Conservation (phyloP, 2,113 vertebrate species). For the Myocastor coypus region DNA sequence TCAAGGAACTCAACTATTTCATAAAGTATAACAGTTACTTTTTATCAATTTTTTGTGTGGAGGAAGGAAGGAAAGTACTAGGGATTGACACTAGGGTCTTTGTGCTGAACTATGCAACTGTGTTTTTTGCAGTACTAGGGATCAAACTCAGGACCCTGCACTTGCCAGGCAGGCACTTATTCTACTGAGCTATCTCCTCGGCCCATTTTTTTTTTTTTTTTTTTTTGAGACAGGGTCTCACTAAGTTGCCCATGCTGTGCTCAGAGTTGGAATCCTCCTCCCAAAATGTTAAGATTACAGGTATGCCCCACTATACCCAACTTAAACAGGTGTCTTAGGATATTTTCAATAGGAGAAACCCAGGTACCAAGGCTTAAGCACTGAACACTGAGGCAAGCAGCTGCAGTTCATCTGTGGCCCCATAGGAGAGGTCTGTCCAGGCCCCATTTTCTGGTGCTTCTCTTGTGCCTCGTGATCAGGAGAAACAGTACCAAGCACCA, state of each 20-base stretch:
- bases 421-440: not conserved
- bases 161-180: no score
- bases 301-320: not conserved
- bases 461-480: not conserved
- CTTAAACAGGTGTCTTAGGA: not conserved
- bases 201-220: no score
- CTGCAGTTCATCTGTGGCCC: not conserved
- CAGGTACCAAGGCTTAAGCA: not conserved
- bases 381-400: not conserved
- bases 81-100: not conserved
- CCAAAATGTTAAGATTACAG: not conserved
- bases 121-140: not conserved
- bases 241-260: not conserved
- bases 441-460: not conserved
- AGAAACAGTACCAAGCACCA: slow-evolving; percentile 27
- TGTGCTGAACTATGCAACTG: not conserved
- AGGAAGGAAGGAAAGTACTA: not conserved
- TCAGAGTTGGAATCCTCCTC: not conserved
- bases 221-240: not conserved
- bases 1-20: not conserved
- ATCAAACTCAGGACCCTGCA: no score
- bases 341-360: not conserved
- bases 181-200: no score
- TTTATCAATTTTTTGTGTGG: not conserved
- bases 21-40: not conserved